A percentile compares a stretch with the other conserved stretches of the same genome.
phyloP scores from a whole-genome alignment of 2,888 invertebrate genomes.

The Cephus nigrinus region DNA sequence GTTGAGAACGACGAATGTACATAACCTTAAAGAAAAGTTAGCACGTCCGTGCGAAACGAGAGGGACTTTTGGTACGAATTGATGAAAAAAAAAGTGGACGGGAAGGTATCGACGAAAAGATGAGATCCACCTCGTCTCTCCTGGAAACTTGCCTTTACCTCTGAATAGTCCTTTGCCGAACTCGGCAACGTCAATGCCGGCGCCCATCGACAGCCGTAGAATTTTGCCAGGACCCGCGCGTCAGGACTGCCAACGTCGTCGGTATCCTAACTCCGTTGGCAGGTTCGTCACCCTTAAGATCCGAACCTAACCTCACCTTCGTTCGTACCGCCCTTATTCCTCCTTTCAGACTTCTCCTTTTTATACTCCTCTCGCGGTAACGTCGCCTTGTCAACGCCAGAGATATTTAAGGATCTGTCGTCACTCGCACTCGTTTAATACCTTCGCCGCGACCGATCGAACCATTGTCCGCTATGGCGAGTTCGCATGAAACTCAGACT shows the following conservation, averaged over 20 bases:
- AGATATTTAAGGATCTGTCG: conserved; percentile 36
- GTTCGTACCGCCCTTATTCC: background rate
- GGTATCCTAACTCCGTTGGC: background rate
- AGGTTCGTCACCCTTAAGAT: background rate
- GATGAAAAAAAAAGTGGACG: background rate
- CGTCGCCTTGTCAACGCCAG: conserved; percentile 39
- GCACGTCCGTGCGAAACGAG: background rate
- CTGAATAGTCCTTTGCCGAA: conserved; percentile 15
- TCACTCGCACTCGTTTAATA: conserved; percentile 22
- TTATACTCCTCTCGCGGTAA: conserved; percentile 39
- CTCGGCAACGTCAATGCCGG: background rate
- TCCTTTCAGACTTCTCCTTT: conserved; percentile 13
- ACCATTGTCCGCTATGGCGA: conserved; percentile 20
- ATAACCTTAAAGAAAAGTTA: background rate
- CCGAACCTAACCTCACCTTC: conserved; percentile 27
- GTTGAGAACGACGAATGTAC: background rate
- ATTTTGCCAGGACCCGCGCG: background rate
- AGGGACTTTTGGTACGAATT: background rate
- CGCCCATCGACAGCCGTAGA: background rate
- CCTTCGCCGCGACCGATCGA: conserved; percentile 21
- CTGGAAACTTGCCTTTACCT: conserved; percentile 34
- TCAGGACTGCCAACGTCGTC: background rate
- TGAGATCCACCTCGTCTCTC: conserved; percentile 52
- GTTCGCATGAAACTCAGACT: conserved; percentile 24
- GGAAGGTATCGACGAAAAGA: conserved; percentile 31